A percentile compares a stretch with the other conserved stretches of the same genome.
Evolutionary conservation across 2,113 vertebrate genomes (phyloP).

Genomic region (Cyanoliseus patagonus): DNA sequence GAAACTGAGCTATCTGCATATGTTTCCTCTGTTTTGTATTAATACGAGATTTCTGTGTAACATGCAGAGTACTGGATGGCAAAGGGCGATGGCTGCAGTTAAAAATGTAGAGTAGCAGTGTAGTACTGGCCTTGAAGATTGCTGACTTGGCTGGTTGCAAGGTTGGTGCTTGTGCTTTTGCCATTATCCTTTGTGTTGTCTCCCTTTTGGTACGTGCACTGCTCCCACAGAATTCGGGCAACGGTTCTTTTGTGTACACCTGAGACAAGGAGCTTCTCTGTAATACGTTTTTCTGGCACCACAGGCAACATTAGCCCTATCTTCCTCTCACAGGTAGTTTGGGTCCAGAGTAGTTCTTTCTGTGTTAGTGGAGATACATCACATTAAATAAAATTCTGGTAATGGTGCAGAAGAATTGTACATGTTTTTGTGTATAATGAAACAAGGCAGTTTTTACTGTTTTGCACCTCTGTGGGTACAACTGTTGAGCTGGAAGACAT

Average conservation of each 20-base stretch:
- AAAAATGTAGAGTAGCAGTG: not conserved
- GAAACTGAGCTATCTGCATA: not conserved
- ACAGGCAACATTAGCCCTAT: not conserved
- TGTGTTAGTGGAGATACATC: not conserved
- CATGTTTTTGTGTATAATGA: not conserved
- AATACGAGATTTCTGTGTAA: not conserved
- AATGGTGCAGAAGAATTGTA: not conserved
- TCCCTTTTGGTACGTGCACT: accelerated
- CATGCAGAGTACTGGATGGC: not conserved
- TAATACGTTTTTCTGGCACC: accelerated
- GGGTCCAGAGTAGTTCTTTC: not conserved
- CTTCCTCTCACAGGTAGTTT: not conserved
- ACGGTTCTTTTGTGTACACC: not conserved
- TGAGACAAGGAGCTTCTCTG: not conserved
- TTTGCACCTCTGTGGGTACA: not conserved
- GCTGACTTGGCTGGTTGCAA: not conserved
- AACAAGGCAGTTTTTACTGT: not conserved
- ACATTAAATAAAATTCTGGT: not conserved
- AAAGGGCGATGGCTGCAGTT: not conserved
- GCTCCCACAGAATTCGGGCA: accelerated
- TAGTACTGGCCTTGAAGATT: not conserved
- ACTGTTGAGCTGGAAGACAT: not conserved
- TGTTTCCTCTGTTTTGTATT: not conserved
- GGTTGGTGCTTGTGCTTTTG: not conserved
- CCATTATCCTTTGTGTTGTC: not conserved